These are phyloP conservation scores for Lordiphosa mommai DNA, from an alignment of 1,140 invertebrate species.

Conservation along the genomic window DNA sequence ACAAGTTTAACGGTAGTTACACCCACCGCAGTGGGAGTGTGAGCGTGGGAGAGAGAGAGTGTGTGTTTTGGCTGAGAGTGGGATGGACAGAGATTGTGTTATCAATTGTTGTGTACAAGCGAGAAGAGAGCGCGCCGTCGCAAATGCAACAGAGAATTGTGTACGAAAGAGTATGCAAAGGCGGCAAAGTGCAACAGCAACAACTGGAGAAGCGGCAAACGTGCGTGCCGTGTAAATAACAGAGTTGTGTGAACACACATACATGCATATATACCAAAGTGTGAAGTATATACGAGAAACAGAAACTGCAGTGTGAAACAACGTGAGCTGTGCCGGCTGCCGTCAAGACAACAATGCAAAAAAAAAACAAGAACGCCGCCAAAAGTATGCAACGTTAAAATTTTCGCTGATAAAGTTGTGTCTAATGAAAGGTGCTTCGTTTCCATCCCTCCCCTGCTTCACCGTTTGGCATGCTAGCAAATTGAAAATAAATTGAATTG, in stretches of 20 bases:
- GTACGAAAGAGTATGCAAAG: constrained; percentile 46
- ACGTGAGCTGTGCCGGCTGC: constrained; percentile 27
- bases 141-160: constrained; percentile 48
- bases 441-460: neutral
- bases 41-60: constrained; percentile 25
- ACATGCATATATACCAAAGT: constrained; percentile 16
- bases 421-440: constrained; percentile 61
- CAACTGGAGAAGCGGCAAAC: constrained; percentile 49
- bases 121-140: constrained; percentile 48
- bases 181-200: constrained; percentile 52
- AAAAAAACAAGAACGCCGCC: neutral
- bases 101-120: constrained; percentile 6
- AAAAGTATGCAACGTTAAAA: constrained; percentile 31
- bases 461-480: constrained; percentile 57
- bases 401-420: constrained; percentile 60
- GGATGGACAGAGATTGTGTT: constrained; percentile 14
- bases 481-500: constrained; percentile 78
- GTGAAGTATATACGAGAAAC: constrained; percentile 24
- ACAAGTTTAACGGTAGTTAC: constrained; percentile 7
- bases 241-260: constrained; percentile 13
- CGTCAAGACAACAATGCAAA: constrained; percentile 26
- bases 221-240: constrained; percentile 66
- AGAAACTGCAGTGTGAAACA: constrained; percentile 42
- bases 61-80: constrained; percentile 2
- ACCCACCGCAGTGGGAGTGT: constrained; percentile 10